Evolutionary conservation across 2,797 vertebrate genomes (phyloP), one percentile per base, ranked within the genome.

Genomic region (Loriculus beryllinus): DNA sequence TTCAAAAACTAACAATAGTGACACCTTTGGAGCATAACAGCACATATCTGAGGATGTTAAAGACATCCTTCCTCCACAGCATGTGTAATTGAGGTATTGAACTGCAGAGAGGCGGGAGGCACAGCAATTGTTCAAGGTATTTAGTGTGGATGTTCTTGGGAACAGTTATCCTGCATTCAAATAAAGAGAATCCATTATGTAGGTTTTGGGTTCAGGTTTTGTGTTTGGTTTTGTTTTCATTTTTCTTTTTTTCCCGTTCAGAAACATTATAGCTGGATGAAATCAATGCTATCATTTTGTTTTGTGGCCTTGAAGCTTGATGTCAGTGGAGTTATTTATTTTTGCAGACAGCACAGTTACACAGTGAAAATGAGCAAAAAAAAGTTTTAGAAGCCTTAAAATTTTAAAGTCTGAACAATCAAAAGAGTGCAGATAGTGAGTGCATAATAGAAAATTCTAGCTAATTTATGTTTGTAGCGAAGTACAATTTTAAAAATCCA

Each of bases 41-140:
- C 69, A 23, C 17, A 43, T 12, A 86, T 83, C 13, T 3, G 19
- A 81, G 56, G 49, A n/a, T 84, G 90, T 6, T 81, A 19, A 8
- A 82, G 79, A 47, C 89, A 49, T 43, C 19, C 33, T 60, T 90
- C 69, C 74, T 81, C 68, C 54, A 6, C 10, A 14, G 35, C 52
- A 42, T 93, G 6, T 49, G 49, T 92, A 90, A 94, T 35, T 80
- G 88, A 93, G 87, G 40, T 88, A 92, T 85, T 28, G 79, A 96
- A 85, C 80, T 65, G 78, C 74, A 74, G 57, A n/a, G 60, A 81
- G 48, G 74, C 14, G n/a, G 65, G 48, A 80, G 51, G 52, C 57
- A 78, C 40, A n/a, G 45, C n/a, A 17, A 47, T 60, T 52, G 31
- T 81, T 48, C 64, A 10, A 60, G 49, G 33, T 16, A 23, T 85